Base-by-base conservation (phyloP, 35 echinoderm and acorn worm genomes). In the Hemicentrotus pulcherrimus region DNA sequence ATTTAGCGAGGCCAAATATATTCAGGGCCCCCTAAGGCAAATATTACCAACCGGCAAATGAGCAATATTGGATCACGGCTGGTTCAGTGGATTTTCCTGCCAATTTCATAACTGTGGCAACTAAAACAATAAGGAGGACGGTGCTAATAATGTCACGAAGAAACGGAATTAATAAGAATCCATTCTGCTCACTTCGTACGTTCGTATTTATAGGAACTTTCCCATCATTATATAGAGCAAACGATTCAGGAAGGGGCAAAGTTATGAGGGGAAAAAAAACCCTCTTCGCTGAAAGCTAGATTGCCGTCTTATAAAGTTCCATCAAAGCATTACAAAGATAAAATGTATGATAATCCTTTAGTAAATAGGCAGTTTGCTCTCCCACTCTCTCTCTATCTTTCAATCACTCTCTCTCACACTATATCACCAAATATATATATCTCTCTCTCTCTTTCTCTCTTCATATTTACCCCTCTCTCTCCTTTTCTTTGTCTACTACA, bases 61-160 rank as follows among this genome's bases (percentile, higher is more conserved):
- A 78, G 65, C 65, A 78, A 78, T 78, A 78, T 78, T 78, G 65
- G 65, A 78, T 78, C 65, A 78, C 22, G 65, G 28, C 24, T 28
- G 65, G 65, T 78, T 78, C 65, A 78, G 65, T 78, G 24, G 65
- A 22, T n/a, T 78, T n/a, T 22, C 5, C 65, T 22, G 65, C 65
- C 65, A 78, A 78, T 78, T 78, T 78, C 65, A 78, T 78, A 78
- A 78, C 22, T 78, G 65, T 78, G 65, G 65, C 65, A 78, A 78
- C 65, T 78, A 78, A 78, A 78, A 78, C 65, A 78, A 78, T 28
- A 78, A 28, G 65, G 65, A 78, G 19, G 52, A 59, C 52, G 52
- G 52, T 2, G 65, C 19, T 78, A 78, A 78, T 78, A 78, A 78
- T 78, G 28, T 78, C 65, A 28, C 24, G 65, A 28, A 78, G 65